These are phyloP conservation scores for Sapajus apella DNA, from an alignment of 2,113 vertebrate species.

Conservation along the genomic window DNA sequence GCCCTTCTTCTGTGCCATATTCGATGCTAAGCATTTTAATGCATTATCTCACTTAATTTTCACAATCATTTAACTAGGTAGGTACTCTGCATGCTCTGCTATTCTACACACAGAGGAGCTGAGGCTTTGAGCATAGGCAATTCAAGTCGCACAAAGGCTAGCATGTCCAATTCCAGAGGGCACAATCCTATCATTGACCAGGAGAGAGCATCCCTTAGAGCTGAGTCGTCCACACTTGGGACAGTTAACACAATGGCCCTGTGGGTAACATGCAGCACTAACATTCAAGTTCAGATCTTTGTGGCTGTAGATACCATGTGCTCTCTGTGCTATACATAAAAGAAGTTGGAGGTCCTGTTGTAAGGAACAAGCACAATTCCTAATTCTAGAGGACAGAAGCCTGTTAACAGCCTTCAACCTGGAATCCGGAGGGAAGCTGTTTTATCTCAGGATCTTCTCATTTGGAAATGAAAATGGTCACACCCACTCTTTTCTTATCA, in stretches of 20 bases:
- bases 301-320: neutral
- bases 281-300: neutral
- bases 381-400: neutral
- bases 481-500: neutral
- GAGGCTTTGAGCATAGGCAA: neutral
- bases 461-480: neutral
- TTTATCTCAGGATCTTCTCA: neutral
- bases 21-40: neutral
- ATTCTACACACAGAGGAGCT: neutral
- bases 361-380: neutral
- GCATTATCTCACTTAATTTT: neutral
- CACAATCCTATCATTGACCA: neutral
- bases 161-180: neutral
- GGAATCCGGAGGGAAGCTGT: neutral
- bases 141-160: neutral
- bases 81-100: neutral
- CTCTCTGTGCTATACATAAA: neutral
- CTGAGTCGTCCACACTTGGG: neutral
- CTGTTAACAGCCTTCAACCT: neutral
- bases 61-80: neutral
- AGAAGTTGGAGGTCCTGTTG: neutral
- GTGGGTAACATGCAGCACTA: neutral
- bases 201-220: neutral
- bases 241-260: neutral
- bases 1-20: neutral